Base-by-base conservation (phyloP, 2,888 invertebrate species). In the Drepanosiphum platanoidis region DNA sequence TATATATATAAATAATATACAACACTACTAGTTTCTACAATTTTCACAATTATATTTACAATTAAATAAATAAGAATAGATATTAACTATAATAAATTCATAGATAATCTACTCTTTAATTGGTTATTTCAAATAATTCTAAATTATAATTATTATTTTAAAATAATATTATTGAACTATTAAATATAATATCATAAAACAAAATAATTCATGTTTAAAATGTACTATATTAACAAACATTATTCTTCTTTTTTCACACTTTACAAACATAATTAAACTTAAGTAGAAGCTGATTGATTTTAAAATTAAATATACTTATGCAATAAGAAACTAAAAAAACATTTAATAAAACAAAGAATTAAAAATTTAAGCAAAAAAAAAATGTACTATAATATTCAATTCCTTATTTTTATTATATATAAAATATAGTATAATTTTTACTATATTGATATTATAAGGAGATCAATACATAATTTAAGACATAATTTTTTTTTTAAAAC, bases 221-320 rank as follows among this genome's bases (percentile, higher is more conserved):
- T n/a, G 22, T 52, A 18, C 22, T 52, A 4, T 78, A 22, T n/a
- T 32, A 36, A 22, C n/a, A 32, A 9, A 66, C 9, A 42, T n/a
- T n/a, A n/a, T 32, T 32, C 34, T 66, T 42, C 32, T 27, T 9
- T 52, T 70, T 36, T 75, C 7, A 30, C 68, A 52, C 7, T 46
- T 46, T 46, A 36, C 3, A 52, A 13, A 81, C 39, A 58, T 18
- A 71, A 71, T 39, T 70, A 22, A 68, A 36, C 34, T 80, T 80
- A 81, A 81, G 80, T 81, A 81, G 80, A 79, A 27, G 15, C 18
- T 80, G 36, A 70, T 36, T 81, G 8, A 34, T 70, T 79, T 52
- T 52, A 52, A 52, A 80, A 68, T 32, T 32, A 79, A 68, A 79
- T 52, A 70, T 5, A 52, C 27, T 52, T 46, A 18, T 52, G 52